Conservation (phyloP, 2,888 invertebrate genomes). For the Frankliniella fusca region DNA sequence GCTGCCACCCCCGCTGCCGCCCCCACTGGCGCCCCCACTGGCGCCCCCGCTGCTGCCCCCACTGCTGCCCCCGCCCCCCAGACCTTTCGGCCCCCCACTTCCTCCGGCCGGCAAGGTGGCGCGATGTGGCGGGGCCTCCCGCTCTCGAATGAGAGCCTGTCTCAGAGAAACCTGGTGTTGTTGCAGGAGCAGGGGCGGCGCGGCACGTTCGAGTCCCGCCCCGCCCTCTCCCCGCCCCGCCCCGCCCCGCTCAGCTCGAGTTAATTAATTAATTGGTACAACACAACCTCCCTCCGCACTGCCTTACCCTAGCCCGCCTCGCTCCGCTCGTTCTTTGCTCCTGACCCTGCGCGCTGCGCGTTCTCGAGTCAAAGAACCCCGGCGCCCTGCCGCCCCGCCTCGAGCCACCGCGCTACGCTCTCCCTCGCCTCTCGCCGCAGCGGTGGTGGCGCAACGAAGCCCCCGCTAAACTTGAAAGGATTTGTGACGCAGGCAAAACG, state of each 20-base stretch:
- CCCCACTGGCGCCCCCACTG: background rate
- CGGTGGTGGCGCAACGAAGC: too few species aligned
- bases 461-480: too few species aligned
- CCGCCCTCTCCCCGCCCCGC: background rate
- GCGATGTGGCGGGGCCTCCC: too few species aligned
- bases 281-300: background rate
- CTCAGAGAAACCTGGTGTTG: background rate
- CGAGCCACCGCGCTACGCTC: background rate
- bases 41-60: background rate
- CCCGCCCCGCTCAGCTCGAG: background rate
- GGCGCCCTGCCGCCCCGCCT: too few species aligned
- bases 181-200: too few species aligned
- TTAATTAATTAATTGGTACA: slow-evolving; percentile 15
- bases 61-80: background rate
- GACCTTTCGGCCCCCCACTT: background rate
- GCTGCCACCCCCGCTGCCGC: background rate
- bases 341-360: too few species aligned
- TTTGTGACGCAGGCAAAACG: too few species aligned
- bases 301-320: slow-evolving; percentile 1
- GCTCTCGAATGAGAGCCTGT: slow-evolving; percentile 3
- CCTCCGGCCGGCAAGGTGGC: background rate
- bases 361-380: too few species aligned
- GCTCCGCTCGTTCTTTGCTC: too few species aligned
- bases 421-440: background rate
- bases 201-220: too few species aligned